Evolutionary conservation across 1,140 invertebrate species (phyloP).

Genomic region (Telenomus remus): DNA sequence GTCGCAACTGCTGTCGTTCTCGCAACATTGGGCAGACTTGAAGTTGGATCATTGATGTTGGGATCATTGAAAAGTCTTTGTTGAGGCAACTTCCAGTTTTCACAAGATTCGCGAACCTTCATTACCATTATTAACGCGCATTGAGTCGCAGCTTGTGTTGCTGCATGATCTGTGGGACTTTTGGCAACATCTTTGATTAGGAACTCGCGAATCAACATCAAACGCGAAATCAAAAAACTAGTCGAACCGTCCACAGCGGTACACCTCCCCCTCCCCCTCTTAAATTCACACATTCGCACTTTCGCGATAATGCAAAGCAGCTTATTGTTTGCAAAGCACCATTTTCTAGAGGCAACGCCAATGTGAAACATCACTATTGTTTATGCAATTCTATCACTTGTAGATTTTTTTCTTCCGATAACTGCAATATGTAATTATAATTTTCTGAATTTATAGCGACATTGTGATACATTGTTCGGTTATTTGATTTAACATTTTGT

Average conservation of each 20-base stretch:
- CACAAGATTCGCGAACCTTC: slow-evolving; percentile 35
- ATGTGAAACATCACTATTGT: slow-evolving; percentile 43
- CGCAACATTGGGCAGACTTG: slow-evolving; percentile 32
- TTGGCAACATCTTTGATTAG: slow-evolving; percentile 11
- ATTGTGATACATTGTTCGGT: not conserved
- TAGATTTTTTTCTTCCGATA: slow-evolving; percentile 29
- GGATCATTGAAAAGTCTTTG: slow-evolving; percentile 39
- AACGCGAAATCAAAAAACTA: not conserved
- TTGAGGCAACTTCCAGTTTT: slow-evolving; percentile 42
- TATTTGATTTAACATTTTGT: not conserved
- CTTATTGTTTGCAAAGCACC: slow-evolving; percentile 52
- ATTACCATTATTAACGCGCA: slow-evolving; percentile 41
- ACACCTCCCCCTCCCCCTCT: slow-evolving; percentile 3
- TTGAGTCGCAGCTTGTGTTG: slow-evolving; percentile 7
- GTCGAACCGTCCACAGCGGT: slow-evolving; percentile 33
- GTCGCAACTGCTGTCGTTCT: slow-evolving; percentile 5
- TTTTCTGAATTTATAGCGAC: slow-evolving; percentile 2
- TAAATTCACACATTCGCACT: slow-evolving; percentile 38
- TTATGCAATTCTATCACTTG: slow-evolving; percentile 38
- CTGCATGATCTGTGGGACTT: slow-evolving; percentile 18
- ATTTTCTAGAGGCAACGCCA: slow-evolving; percentile 31
- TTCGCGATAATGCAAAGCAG: slow-evolving; percentile 47
- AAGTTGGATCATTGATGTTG: slow-evolving; percentile 9
- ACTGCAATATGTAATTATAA: slow-evolving; percentile 17
- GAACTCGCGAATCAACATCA: slow-evolving; percentile 18